phyloP scores from a whole-genome alignment of 2,113 vertebrate species.

The Corapipo altera region DNA sequence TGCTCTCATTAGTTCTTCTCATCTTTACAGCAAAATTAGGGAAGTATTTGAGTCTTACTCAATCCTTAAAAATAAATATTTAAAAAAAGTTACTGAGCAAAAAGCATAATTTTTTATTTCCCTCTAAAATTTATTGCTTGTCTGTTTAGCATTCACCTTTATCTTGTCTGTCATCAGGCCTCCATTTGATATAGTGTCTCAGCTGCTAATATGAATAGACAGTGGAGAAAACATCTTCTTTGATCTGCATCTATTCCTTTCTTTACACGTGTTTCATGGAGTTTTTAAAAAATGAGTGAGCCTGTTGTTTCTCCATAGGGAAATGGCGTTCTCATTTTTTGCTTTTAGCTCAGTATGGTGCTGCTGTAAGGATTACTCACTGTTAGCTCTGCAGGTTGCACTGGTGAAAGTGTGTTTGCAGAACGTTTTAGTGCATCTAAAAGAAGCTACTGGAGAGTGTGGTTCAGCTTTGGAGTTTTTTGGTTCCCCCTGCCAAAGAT shows the following conservation, averaged over 20 bases:
- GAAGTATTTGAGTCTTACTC: background rate
- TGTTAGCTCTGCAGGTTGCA: background rate
- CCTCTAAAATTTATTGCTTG: background rate
- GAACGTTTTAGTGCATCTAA: background rate
- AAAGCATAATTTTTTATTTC: background rate
- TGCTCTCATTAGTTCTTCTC: background rate
- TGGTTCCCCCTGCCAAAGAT: background rate
- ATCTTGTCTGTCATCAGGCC: background rate
- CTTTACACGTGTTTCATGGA: background rate
- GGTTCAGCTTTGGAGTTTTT: background rate
- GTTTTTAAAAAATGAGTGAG: background rate
- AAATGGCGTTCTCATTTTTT: background rate
- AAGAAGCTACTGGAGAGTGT: background rate
- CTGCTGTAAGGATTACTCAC: background rate
- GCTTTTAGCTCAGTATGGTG: background rate
- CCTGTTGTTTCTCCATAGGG: background rate
- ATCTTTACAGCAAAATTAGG: background rate
- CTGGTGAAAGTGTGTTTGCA: background rate
- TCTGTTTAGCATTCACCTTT: background rate
- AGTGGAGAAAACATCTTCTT: background rate
- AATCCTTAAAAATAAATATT: background rate
- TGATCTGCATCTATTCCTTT: background rate
- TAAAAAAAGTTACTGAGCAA: background rate
- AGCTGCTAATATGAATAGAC: background rate
- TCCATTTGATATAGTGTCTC: background rate